Base-by-base conservation (phyloP, 2,797 vertebrate species). In the Apodemus agrarius region DNA sequence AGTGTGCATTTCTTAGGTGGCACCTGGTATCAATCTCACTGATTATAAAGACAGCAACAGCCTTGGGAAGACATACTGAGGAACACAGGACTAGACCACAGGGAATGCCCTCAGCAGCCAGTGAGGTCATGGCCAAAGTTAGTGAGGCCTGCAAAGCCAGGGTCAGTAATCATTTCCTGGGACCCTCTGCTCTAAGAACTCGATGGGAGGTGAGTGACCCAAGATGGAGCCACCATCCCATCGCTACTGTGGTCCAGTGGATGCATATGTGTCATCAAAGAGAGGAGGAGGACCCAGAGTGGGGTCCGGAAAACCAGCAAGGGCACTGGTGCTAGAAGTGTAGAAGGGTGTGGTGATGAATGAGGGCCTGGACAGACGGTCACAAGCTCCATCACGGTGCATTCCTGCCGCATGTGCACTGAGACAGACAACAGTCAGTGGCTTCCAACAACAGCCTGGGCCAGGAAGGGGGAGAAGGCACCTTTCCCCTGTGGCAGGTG, bases 271-370 rank as follows among this genome's bases (percentile, higher is more conserved):
- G 22, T 88, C 59, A 81, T 37, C 63, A 52, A 46, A 90, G 76
- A 61, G 24, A 34, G 46, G n/a, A 96, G 76, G 6, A 65, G 52
- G 16, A 63, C 16, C 19, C 34, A 49, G 37, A 0, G 0, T 21
- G 54, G 13, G 21, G 10, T 81, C 37, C 12, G 46, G 37, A 54
- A 89, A 24, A 37, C n/a, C 78, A 90, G 85, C 37, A 69, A 88
- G 81, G 69, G 9, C 86, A 24, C 75, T 65, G 69, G 78, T 31
- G 5, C 37, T 79, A 52, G 59, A 61, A 65, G 67, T 72, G 26
- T 26, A 89, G 40, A 52, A 96, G 82, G 92, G 65, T 43, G 72
- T 76, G 76, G 59, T 85, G 82, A 94, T 37, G 83, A 95, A 89
- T 61, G 81, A 91, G 52, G 16, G 34, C 80, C 59, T 67, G 17